These are phyloP conservation scores for Trichomalopsis sarcophagae DNA, from an alignment of 1,140 invertebrate species.

Conservation along the genomic window DNA sequence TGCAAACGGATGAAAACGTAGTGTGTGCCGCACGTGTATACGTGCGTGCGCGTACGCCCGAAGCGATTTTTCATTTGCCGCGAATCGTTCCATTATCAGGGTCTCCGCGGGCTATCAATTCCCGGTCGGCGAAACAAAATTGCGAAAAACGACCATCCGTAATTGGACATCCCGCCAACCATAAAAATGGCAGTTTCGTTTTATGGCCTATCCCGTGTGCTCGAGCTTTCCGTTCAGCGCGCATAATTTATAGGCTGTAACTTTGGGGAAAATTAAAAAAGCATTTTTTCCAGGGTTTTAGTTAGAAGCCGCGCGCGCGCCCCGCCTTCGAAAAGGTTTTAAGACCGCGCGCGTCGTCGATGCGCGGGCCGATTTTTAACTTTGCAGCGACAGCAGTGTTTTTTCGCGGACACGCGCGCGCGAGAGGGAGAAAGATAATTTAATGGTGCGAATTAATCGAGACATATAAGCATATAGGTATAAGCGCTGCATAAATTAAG, in stretches of 20 bases:
- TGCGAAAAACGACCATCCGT: conserved; percentile 56
- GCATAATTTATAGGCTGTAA: conserved; percentile 37
- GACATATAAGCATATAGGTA: not conserved
- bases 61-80: conserved; percentile 37
- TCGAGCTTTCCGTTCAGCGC: not conserved
- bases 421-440: not conserved
- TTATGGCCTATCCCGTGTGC: conserved; percentile 57
- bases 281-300: not conserved
- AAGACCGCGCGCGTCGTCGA: not conserved
- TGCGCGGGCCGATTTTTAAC: too few relatives aligned
- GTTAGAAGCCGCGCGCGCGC: not conserved
- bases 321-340: not conserved
- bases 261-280: conserved; percentile 29
- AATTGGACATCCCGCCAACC: conserved; percentile 57
- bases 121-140: conserved; percentile 51
- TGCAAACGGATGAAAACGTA: not conserved
- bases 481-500: not conserved
- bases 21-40: not conserved
- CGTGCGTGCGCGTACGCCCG: not conserved
- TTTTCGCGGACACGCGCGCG: too few relatives aligned
- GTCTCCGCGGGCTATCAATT: conserved; percentile 36
- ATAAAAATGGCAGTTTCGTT: conserved; percentile 59
- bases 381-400: too few relatives aligned
- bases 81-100: conserved; percentile 41
- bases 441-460: conserved; percentile 20